Evolutionary conservation across 2,797 vertebrate genomes (phyloP), one percentile per base, ranked within the genome.

Genomic region (Nyctalus aviator): DNA sequence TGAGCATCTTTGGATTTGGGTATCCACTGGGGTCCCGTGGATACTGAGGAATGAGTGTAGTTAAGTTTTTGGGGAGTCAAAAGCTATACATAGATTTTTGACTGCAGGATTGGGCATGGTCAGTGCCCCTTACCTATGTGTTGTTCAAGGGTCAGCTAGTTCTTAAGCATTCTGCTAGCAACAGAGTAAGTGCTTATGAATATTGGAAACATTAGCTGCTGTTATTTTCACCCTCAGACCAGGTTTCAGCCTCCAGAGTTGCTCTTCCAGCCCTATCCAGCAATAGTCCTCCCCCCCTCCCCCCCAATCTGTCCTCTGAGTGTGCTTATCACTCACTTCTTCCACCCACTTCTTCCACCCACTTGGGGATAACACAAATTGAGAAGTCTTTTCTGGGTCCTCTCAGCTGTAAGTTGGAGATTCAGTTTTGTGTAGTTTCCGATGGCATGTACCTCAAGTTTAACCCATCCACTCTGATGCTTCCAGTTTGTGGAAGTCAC

Each of bases 141-240:
- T 66, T 25, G 30, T 66, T 83, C 41, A 66, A 48, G 30, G 79
- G n/a, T 66, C 20, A 48, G 9, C 59, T 66, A 64, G 83, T 92
- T 90, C 20, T 37, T 71, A 94, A 94, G 75, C 23, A 69, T 77
- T 55, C 32, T 35, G 3, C 78, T 25, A 64, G 20, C 88, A 75
- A 53, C 13, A 23, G 44, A 78, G 30, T 59, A 53, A 9, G 37
- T 73, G 13, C 46, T 37, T 82, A 48, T 44, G 35, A 77, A 50
- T 2, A 11, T 20, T 57, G 37, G 76, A 76, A 81, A 53, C 12
- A 37, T n/a, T 37, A 68, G 44, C 76, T 92, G 35, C 57, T 79
- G 3, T 85, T 50, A 20, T 62, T 94, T 84, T 64, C 20, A 11
- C 30, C n/a, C 37, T 93, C 69, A 84, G 72, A 81, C 44, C 30